Base-by-base conservation (phyloP, 1,140 invertebrate genomes). In the Calliopsis andreniformis region DNA sequence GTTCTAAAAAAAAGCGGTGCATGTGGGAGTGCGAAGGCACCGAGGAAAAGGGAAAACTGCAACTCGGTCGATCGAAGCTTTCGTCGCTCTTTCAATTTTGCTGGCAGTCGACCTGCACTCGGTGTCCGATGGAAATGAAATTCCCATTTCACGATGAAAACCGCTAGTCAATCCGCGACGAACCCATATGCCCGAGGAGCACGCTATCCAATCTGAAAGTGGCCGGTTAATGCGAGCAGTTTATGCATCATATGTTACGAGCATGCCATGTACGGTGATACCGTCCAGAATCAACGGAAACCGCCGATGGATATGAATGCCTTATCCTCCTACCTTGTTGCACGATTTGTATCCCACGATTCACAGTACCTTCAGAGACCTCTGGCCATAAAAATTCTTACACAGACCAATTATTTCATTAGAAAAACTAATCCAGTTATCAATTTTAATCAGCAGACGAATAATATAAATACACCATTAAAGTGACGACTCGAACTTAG, bases 131-230 rank as follows among this genome's bases (percentile, higher is more conserved):
- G 53, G 72, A 76, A 77, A 89, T 88, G 82, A 87, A 89, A 88
- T 79, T 83, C 82, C 84, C 86, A 84, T 89, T 88, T 81, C 43
- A 59, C 78, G 56, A 88, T 87, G 81, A 79, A 82, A 81, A 63
- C 69, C 76, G 76, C 79, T 85, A 76, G 56, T 83, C 79, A 77
- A 79, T 86, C 56, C 79, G 76, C 84, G 86, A 87, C 79, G 83
- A 84, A 84, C 82, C 80, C 88, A 89, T 89, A 89, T 89, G 87
- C 80, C n/a, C 86, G 83, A 87, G 87, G 75, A 87, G 79, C 80
- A 45, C 72, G 67, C 82, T 69, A 80, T 88, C 87, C 86, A 87
- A 88, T 89, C 80, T 78, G 73, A 80, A 82, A 87, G 84, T 78
- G 86, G 79, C 70, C 78, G 67, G 72, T 78, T 76, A 77, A 84